phyloP scores from a whole-genome alignment of 2,888 invertebrate species.

The Cerastis leucographa region DNA sequence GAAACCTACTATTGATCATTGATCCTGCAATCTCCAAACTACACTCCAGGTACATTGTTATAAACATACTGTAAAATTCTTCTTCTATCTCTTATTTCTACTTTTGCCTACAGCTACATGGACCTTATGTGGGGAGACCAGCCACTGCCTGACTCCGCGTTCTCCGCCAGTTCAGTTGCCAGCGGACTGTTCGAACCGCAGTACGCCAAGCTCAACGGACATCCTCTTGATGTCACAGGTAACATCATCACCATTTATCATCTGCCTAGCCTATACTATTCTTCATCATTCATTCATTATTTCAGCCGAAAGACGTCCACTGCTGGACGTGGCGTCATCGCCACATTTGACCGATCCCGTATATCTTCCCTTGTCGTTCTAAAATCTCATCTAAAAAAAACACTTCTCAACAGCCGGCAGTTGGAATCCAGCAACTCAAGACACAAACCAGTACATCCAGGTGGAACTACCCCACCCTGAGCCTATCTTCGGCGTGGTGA shows the following conservation, averaged over 20 bases:
- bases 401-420: slow-evolving; percentile 86
- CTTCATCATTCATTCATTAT: too few relatives aligned
- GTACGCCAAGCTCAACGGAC: slow-evolving; percentile 87
- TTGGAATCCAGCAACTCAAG: slow-evolving; percentile 92
- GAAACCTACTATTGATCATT: too few relatives aligned
- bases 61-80: background rate
- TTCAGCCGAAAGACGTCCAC: too few relatives aligned
- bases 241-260: background rate
- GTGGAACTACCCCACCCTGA: slow-evolving; percentile 91
- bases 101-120: slow-evolving; percentile 73
- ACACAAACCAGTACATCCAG: slow-evolving; percentile 93
- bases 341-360: too few relatives aligned
- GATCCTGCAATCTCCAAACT: too few relatives aligned
- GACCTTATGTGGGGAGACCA: slow-evolving; percentile 86
- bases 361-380: too few relatives aligned
- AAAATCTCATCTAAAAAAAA: background rate
- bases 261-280: too few relatives aligned
- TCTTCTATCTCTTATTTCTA: background rate
- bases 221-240: slow-evolving; percentile 67
- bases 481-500: slow-evolving; percentile 94
- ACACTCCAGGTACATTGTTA: background rate
- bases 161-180: slow-evolving; percentile 90
- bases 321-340: too few relatives aligned
- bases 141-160: slow-evolving; percentile 87
- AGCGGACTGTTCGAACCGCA: slow-evolving; percentile 87